These are phyloP conservation scores for Papilio helenus DNA, from an alignment of 1,140 invertebrate species.

Conservation along the genomic window DNA sequence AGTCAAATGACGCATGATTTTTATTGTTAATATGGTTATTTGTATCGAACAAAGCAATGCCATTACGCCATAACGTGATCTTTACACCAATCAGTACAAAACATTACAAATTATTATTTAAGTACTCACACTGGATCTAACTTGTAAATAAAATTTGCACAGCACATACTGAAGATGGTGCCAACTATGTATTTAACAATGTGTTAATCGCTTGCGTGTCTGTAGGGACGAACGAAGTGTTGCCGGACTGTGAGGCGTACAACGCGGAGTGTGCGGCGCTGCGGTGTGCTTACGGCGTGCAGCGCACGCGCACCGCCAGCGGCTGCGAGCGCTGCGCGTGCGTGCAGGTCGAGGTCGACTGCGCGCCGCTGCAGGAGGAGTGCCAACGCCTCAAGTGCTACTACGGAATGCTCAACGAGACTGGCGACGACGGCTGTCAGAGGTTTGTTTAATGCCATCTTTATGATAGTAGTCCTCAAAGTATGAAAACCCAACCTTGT, in stretches of 20 bases:
- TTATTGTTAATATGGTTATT: background rate
- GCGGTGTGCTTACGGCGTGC: slow-evolving; percentile 90
- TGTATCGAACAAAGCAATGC: background rate
- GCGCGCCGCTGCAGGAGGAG: slow-evolving; percentile 62
- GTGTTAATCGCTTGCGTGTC: background rate
- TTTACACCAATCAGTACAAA: too few species aligned
- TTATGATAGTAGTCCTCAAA: too few species aligned
- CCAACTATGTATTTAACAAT: background rate
- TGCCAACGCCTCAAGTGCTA: slow-evolving; percentile 87
- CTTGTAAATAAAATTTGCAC: too few species aligned
- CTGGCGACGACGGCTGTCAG: slow-evolving; percentile 86
- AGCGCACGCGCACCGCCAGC: slow-evolving; percentile 85
- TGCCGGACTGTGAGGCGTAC: slow-evolving; percentile 81
- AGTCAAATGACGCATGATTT: background rate
- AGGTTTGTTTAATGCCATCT: slow-evolving; percentile 78
- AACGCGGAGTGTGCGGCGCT: slow-evolving; percentile 84
- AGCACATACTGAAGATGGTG: background rate
- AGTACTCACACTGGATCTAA: too few species aligned
- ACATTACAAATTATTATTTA: too few species aligned
- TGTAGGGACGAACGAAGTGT: slow-evolving; percentile 51
- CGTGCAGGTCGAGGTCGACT: slow-evolving; percentile 57
- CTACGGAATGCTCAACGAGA: slow-evolving; percentile 88
- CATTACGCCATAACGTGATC: background rate
- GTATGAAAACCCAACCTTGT: too few species aligned
- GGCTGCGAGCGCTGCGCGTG: slow-evolving; percentile 91